Base-by-base conservation (phyloP, 2,113 vertebrate genomes). In the Phodopus roborovskii region DNA sequence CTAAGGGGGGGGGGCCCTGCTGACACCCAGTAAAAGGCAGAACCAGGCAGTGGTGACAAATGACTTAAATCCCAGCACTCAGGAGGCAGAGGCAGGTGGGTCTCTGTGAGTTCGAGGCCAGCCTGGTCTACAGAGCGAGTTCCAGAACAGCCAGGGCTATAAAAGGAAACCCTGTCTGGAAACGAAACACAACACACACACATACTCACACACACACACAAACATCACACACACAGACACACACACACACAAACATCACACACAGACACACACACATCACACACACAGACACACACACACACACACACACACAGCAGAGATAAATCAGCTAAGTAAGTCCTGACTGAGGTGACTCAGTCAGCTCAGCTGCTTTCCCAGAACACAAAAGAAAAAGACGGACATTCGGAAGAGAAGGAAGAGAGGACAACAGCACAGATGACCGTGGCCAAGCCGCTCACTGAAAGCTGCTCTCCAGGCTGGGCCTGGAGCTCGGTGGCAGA, bases 331-430 rank as follows among this genome's bases (percentile, higher is more conserved):
- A 39, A 28, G 70, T 28, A 39, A 28, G 70, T 11, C 4, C 26
- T 11, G 15, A 42, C 42, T 7, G 70, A 48, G 1, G 48, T 45
- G 0, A 5, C 8, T 78, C 56, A 2, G 30, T 78, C 56, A 2
- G 30, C 3, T 22, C n/a, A 75, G 36, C 28, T 2, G 0, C 42
- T 60, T 60, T 16, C 42, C 33, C 12, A 39, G 75, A 53, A 77
- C 4, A 1, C 0, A 1, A 24, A 42, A 11, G 36, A 11, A n/a
- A 19, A 75, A 33, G 56, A 4, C 3, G 0, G 20, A 13, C 53
- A 15, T 3, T 0, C 2, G 17, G 48, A 45, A 19, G 64, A 50
- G 48, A 45, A 45, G 45, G 45, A 45, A 45, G 45, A 28, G n/a
- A 62, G 50, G 48, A 60, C 8, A 20, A 60, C 8, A 20, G 33